A percentile compares a stretch with the other conserved stretches of the same genome.
These are phyloP conservation scores for Zaprionus africanus DNA, from an alignment of 1,140 invertebrate genomes.

Conservation along the genomic window DNA sequence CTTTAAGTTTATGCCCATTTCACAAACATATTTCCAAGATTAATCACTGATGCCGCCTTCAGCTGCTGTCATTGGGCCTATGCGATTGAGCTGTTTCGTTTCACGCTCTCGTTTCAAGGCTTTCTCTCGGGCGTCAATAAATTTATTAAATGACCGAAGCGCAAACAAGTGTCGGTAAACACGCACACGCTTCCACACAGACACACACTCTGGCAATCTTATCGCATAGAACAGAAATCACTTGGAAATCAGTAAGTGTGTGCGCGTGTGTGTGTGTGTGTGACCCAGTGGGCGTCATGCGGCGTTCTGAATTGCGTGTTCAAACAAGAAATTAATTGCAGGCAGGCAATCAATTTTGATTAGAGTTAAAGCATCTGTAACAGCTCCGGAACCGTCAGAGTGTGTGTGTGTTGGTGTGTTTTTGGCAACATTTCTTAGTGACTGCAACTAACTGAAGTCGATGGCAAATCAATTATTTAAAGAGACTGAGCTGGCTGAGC, in stretches of 20 bases:
- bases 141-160: conserved; percentile 76
- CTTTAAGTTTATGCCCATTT: background rate
- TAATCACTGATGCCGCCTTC: conserved; percentile 9
- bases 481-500: conserved; percentile 3
- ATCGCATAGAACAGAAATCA: conserved; percentile 52
- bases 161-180: conserved; percentile 54
- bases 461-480: conserved; percentile 28
- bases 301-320: conserved; percentile 72
- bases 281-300: conserved; percentile 20
- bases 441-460: conserved; percentile 5
- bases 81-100: background rate
- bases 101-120: conserved; percentile 55
- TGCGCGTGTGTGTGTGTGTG: conserved; percentile 32
- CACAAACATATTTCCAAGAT: background rate
- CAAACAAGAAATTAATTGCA: conserved; percentile 80
- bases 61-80: conserved; percentile 16
- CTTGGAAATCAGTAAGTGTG: conserved; percentile 50
- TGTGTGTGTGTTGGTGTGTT: background rate
- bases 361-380: conserved; percentile 58
- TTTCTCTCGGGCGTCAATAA: conserved; percentile 57
- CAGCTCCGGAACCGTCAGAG: conserved; percentile 32
- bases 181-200: conserved; percentile 34
- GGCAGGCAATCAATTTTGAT: conserved; percentile 78
- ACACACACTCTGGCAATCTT: conserved; percentile 2
- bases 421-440: conserved; percentile 3